These are phyloP conservation scores for Cinclus mexicanus DNA, from an alignment of 2,113 vertebrate genomes.

Conservation along the genomic window DNA sequence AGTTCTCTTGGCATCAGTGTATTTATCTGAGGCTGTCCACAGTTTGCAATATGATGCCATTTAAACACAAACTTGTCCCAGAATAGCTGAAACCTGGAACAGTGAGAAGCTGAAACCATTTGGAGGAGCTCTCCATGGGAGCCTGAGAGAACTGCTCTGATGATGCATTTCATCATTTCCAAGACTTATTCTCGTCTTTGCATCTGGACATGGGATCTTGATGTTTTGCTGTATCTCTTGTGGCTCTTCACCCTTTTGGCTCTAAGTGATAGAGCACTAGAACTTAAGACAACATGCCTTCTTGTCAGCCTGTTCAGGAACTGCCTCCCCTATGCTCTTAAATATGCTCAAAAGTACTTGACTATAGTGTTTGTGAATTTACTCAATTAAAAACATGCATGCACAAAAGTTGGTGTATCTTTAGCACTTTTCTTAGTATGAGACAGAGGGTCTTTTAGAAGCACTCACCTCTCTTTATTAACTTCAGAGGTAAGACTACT, in stretches of 20 bases:
- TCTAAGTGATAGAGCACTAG: neutral
- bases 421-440: neutral
- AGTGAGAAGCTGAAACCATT: neutral
- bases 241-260: neutral
- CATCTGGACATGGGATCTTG: neutral
- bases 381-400: neutral
- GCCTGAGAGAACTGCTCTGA: neutral
- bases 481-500: neutral
- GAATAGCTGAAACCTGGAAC: neutral
- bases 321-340: neutral
- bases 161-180: neutral
- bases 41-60: neutral
- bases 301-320: neutral
- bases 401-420: neutral
- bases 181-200: neutral
- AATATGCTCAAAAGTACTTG: neutral
- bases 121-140: neutral
- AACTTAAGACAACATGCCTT: accelerated
- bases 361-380: neutral
- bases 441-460: neutral
- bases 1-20: neutral
- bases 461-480: neutral
- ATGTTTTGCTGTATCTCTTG: neutral
- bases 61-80: neutral
- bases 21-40: neutral